Evolutionary conservation across 2,888 invertebrate species (phyloP).

Genomic region (Cryptocephalus moraei): DNA sequence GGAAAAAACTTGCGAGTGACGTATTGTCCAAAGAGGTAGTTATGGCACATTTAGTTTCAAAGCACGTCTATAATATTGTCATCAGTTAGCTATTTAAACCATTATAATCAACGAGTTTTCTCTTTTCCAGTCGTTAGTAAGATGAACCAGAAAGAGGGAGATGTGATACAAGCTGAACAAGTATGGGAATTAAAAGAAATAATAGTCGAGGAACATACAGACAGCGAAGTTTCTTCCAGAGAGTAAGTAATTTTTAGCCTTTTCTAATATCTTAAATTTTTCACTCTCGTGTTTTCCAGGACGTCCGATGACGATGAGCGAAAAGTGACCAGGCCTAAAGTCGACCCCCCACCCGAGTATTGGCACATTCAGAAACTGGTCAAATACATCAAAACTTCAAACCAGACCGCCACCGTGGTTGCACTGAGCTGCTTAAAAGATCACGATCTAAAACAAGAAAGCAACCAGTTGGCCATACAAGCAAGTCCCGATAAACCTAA

Average conservation of each 20-base stretch:
- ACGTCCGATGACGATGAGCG: constrained; percentile 28
- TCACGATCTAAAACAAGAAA: constrained; percentile 73
- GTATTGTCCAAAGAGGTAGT: no score
- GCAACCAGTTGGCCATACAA: constrained; percentile 73
- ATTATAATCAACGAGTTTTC: no score
- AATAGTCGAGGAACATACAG: constrained; percentile 49
- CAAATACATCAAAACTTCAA: constrained; percentile 91
- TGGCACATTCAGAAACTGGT: constrained; percentile 94
- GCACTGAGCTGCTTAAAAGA: constrained; percentile 84
- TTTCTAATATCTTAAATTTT: background rate
- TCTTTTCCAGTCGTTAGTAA: no score
- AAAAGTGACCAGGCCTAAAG: constrained; percentile 24
- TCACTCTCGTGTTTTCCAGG: background rate
- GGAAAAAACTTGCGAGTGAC: no score
- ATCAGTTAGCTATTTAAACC: no score
- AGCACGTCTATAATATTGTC: no score
- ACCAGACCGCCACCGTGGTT: constrained; percentile 90
- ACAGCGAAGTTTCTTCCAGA: constrained; percentile 47
- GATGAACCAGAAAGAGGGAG: no score
- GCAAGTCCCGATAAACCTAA: constrained; percentile 13
- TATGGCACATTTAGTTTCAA: no score
- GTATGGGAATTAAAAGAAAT: constrained; percentile 44
- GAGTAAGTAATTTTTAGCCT: constrained; percentile 19
- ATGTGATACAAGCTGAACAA: no score
- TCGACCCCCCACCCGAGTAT: constrained; percentile 78